These are phyloP conservation scores for Clostera curtula DNA, from an alignment of 2,888 invertebrate species.

Conservation along the genomic window DNA sequence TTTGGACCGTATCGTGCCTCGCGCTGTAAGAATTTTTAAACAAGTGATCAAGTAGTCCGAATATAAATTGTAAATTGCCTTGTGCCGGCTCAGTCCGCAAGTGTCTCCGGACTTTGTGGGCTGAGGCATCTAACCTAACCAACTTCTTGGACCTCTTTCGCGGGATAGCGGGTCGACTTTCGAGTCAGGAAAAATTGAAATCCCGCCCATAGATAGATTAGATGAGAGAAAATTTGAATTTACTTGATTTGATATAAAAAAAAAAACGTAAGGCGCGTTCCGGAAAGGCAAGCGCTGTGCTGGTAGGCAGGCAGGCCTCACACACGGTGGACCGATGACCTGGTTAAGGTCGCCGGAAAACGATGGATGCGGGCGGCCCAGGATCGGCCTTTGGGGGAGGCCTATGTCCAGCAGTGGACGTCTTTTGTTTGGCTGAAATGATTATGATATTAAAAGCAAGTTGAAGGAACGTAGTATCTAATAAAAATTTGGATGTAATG, in stretches of 20 bases:
- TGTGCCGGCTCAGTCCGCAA: slow-evolving; percentile 86
- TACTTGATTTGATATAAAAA: background rate
- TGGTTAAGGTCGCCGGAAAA: no score
- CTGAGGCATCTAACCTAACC: slow-evolving; percentile 72
- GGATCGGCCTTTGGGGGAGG: no score
- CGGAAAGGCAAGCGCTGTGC: background rate
- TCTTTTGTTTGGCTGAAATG: no score
- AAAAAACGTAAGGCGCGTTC: background rate
- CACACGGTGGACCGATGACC: no score
- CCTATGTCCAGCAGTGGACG: no score
- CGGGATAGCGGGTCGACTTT: slow-evolving; percentile 64
- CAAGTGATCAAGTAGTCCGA: slow-evolving; percentile 22
- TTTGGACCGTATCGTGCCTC: slow-evolving; percentile 23
- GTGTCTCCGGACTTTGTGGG: slow-evolving; percentile 80
- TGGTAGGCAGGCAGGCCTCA: no score
- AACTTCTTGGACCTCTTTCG: slow-evolving; percentile 68
- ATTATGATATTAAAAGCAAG: no score
- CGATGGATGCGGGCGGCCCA: no score
- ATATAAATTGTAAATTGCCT: slow-evolving; percentile 32
- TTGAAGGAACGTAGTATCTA: no score
- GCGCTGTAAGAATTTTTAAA: slow-evolving; percentile 27
- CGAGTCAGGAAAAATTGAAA: slow-evolving; percentile 69
- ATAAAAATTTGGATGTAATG: no score
- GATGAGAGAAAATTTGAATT: background rate
- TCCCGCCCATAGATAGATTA: slow-evolving; percentile 34